Evolutionary conservation across 2,888 invertebrate species (phyloP), one percentile per base, ranked within the genome.

Genomic region (Perizoma affinitatum): DNA sequence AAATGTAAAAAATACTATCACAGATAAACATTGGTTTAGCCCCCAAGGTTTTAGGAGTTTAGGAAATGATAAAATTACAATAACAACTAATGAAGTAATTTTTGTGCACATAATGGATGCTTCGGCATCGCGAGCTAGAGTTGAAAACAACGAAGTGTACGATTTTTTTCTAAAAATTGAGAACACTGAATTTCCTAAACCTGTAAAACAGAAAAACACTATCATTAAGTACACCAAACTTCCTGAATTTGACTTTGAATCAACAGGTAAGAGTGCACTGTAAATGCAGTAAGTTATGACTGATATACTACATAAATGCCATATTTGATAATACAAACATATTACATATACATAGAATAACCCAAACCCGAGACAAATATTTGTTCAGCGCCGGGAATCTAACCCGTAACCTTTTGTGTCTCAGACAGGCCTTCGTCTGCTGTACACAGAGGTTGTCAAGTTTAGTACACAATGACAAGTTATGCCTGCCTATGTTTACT

Each of bases 161-260:
- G 77, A 74, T 67, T 78, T 84, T 59, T 80, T 77, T 72, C 63
- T 84, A 42, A 78, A 82, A 66, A 70, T 84, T 65, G 78, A 82
- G 57, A 79, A 81, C 57, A 68, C 74, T 35, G 66, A 70, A 41
- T 80, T 78, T 72, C 72, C 81, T n/a, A 55, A 67, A 34, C 63
- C 70, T 40, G 36, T 70, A 46, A 84, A 80, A 65, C 80, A 81
- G 58, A 87, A 78, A 68, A 82, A 70, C 66, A 82, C 85, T 54
- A 80, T 87, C 48, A 80, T 84, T 42, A 91, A 90, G 68, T 91
- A 87, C 66, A 87, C 91, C 6, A 88, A 88, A 71, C 73, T 91
- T 60, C 90, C 90, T 9, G 86, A 86, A 58, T 84, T 80, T 56
- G 86, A 87, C 56, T 74, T 78, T 55, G 80, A 81, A 63, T 65